Conservation (phyloP, 2,888 invertebrate genomes). For the Nomada fucata region DNA sequence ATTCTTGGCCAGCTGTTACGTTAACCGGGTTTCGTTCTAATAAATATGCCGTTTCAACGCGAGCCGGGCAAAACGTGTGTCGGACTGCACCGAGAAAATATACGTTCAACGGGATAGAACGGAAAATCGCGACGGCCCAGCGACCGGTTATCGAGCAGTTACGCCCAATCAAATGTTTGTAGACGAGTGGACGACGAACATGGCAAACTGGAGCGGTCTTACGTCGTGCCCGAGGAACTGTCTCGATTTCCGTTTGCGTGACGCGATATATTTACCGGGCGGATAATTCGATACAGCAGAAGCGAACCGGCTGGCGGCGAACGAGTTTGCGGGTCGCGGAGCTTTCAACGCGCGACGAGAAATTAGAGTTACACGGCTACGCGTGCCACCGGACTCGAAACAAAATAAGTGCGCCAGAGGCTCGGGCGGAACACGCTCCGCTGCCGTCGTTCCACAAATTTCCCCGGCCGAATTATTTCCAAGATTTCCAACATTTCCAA, state of each 20-base stretch:
- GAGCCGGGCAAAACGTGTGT: background rate
- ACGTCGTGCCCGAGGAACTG: background rate
- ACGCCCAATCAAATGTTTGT: background rate
- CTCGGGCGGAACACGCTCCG: background rate
- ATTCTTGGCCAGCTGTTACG: slow-evolving; percentile 47
- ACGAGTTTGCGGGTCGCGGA: slow-evolving; percentile 1
- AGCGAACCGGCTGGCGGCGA: background rate
- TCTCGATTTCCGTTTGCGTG: slow-evolving; percentile 22
- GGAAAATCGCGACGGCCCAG: background rate
- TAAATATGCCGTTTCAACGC: background rate
- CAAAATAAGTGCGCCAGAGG: background rate
- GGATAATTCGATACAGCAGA: slow-evolving; percentile 19
- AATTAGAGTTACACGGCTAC: background rate
- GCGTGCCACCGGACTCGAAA: background rate
- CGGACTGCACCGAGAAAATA: background rate
- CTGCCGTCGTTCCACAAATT: slow-evolving; percentile 5
- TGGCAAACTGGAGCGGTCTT: too few relatives aligned
- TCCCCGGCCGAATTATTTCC: slow-evolving; percentile 18
- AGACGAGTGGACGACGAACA: too few relatives aligned
- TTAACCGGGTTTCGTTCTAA: slow-evolving; percentile 22
- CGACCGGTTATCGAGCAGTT: too few relatives aligned
- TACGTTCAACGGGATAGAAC: background rate
- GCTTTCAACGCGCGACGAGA: slow-evolving; percentile 7
- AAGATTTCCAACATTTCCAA: background rate
- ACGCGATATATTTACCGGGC: slow-evolving; percentile 14